These are phyloP conservation scores for Platysternon megacephalum DNA, from an alignment of 2,113 vertebrate species.

Conservation along the genomic window DNA sequence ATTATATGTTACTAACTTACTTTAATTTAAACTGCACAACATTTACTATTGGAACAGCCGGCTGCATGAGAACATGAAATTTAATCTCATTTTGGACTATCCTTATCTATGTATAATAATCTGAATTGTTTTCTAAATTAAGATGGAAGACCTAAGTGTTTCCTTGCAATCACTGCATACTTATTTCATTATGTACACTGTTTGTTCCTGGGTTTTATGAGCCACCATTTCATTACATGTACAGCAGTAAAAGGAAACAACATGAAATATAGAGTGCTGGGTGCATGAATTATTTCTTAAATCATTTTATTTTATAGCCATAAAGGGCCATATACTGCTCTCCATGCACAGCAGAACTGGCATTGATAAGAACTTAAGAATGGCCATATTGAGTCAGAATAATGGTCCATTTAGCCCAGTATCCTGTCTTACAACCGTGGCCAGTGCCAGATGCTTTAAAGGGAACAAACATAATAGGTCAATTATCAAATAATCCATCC, in stretches of 20 bases:
- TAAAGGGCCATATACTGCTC: no score
- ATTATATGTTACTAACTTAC: neutral
- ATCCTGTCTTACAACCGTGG: no score
- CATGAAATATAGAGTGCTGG: no score
- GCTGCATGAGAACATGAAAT: neutral
- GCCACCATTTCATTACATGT: neutral
- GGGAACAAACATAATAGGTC: no score
- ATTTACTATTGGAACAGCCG: neutral
- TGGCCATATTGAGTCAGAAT: no score
- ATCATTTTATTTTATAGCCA: no score
- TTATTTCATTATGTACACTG: neutral
- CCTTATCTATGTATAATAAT: neutral
- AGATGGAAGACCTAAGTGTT: neutral
- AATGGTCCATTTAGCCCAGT: no score
- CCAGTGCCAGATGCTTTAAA: no score
- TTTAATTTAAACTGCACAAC: neutral
- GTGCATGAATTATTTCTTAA: no score
- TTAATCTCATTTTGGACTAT: neutral
- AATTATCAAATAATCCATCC: no score
- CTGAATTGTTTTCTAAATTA: neutral
- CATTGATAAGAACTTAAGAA: no score
- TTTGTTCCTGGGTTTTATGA: neutral
- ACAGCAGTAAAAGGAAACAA: neutral
- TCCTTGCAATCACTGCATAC: neutral
- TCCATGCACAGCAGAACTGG: no score